Evolutionary conservation across 2,113 vertebrate species (phyloP).

Genomic region (Gymnarchus niloticus): DNA sequence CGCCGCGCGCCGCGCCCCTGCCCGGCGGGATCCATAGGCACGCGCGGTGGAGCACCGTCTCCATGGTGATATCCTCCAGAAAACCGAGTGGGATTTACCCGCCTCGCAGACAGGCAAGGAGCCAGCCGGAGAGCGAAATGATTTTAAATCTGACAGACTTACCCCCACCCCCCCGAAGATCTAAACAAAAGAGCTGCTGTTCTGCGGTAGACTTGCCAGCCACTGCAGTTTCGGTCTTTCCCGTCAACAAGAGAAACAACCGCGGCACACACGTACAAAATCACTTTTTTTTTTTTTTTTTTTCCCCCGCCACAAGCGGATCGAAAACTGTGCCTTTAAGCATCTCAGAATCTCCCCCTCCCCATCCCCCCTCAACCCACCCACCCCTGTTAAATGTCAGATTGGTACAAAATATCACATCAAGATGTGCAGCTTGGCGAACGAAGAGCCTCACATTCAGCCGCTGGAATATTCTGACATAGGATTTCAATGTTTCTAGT

Average conservation of each 20-base stretch:
- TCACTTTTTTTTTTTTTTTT: neutral
- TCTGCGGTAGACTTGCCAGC: conserved; percentile 54
- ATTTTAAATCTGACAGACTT: conserved; percentile 66
- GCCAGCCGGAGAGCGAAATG: conserved; percentile 50
- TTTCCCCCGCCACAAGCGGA: neutral
- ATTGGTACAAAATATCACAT: neutral
- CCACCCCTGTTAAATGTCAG: conserved; percentile 4
- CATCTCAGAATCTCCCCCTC: neutral
- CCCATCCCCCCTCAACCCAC: neutral
- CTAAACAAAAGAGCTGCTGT: conserved; percentile 61
- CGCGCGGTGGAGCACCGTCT: conserved; percentile 64
- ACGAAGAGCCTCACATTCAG: no score
- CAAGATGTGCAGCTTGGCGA: neutral
- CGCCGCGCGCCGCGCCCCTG: conserved; percentile 61
- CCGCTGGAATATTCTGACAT: neutral
- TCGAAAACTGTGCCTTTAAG: neutral
- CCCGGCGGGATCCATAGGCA: conserved; percentile 67
- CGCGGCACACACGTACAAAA: neutral
- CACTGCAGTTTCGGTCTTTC: conserved; percentile 60
- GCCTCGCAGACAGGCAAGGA: conserved; percentile 51
- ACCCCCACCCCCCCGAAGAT: conserved; percentile 31
- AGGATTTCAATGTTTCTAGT: neutral
- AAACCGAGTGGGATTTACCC: conserved; percentile 69
- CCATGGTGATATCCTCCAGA: conserved; percentile 75
- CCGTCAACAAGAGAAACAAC: conserved; percentile 22